A percentile compares a stretch with the other conserved stretches of the same genome.
Evolutionary conservation across 2,888 invertebrate genomes (phyloP).

Genomic region (Leptinotarsa rubiginosa): DNA sequence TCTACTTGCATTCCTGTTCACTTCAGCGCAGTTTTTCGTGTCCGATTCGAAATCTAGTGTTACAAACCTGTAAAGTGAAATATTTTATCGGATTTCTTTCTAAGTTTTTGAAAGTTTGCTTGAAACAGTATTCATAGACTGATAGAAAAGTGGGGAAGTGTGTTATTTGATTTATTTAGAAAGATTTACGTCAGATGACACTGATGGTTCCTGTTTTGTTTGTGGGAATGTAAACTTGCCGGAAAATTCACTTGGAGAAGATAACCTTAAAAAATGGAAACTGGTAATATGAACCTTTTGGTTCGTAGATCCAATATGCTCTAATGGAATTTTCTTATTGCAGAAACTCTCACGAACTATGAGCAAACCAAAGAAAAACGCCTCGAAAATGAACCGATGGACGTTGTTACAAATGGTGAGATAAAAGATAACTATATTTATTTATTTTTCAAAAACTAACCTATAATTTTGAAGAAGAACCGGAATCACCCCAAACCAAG

Average conservation of each 20-base stretch:
- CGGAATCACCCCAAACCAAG: constrained; percentile 22
- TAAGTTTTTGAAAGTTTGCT: constrained; percentile 10
- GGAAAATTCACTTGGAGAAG: constrained; percentile 21
- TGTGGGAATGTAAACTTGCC: constrained; percentile 35
- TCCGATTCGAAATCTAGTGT: constrained; percentile 35
- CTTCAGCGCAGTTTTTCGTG: constrained; percentile 33
- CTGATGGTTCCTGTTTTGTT: constrained; percentile 36
- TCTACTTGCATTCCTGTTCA: constrained; percentile 34
- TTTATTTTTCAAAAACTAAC: constrained; percentile 16
- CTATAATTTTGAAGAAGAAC: constrained; percentile 16
- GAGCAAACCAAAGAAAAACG: constrained; percentile 37
- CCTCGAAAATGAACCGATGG: constrained; percentile 31
- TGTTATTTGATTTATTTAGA: constrained; percentile 27
- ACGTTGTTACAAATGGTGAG: constrained; percentile 19
- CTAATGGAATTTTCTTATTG: constrained; percentile 24
- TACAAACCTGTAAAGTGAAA: constrained; percentile 40
- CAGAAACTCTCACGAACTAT: constrained; percentile 44
- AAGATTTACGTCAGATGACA: constrained; percentile 39
- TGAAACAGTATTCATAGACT: neutral
- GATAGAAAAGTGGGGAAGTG: constrained; percentile 21
- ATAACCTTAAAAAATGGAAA: constrained; percentile 46
- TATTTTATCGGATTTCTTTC: neutral
- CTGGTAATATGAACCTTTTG: constrained; percentile 33
- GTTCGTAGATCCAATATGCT: neutral
- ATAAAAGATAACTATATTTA: constrained; percentile 32